Evolutionary conservation across 2,113 vertebrate genomes (phyloP).

Genomic region (Sialia sialis): DNA sequence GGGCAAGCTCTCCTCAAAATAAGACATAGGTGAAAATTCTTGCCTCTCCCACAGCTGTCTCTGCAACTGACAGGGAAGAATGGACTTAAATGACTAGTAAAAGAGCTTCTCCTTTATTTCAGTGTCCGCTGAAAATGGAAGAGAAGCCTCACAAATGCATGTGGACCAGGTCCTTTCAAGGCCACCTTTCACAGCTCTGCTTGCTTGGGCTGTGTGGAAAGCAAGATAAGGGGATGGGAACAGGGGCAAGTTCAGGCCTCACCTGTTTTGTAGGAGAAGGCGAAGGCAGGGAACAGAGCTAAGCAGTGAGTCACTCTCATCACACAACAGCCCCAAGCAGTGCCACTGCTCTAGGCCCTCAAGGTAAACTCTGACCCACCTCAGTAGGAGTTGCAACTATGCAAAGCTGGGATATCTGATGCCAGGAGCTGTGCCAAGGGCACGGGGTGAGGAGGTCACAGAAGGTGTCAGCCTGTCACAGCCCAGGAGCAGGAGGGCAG

Average conservation of each 20-base stretch:
- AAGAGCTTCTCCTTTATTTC: background rate
- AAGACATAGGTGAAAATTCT: background rate
- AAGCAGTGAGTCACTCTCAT: slow-evolving; percentile 2
- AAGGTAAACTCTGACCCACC: background rate
- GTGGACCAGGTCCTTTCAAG: background rate
- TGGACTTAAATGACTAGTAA: background rate
- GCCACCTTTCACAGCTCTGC: background rate
- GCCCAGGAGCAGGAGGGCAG: background rate
- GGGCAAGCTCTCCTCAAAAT: background rate
- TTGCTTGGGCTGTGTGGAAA: background rate
- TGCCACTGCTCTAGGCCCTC: background rate
- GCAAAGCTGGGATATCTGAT: background rate
- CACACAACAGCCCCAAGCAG: background rate
- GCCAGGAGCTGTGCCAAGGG: slow-evolving; percentile 14
- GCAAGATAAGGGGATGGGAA: background rate
- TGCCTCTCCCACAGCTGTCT: background rate
- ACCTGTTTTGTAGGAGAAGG: background rate
- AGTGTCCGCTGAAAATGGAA: background rate
- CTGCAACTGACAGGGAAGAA: background rate
- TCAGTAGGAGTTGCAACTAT: background rate
- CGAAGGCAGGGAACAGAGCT: no score
- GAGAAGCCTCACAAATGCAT: rapidly evolving
- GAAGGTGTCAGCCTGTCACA: slow-evolving; percentile 4
- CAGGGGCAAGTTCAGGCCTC: background rate
- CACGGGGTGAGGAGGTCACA: slow-evolving; percentile 31